These are phyloP conservation scores for Rhinichthys osculus DNA, from an alignment of 2,797 vertebrate species.

Conservation along the genomic window DNA sequence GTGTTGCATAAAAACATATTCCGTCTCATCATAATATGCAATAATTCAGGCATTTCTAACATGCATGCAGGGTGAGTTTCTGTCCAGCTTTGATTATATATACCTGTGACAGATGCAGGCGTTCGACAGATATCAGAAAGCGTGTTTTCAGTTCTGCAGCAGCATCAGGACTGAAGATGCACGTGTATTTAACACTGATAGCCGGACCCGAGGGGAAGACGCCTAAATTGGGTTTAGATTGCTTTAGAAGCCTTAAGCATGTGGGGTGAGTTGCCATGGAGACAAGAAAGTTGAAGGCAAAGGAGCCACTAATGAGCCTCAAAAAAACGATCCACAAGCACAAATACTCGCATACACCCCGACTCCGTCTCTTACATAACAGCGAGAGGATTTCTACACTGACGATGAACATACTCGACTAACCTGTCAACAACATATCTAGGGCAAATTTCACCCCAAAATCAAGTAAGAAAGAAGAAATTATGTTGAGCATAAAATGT, in stretches of 20 bases:
- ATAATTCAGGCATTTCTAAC: neutral
- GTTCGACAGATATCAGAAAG: neutral
- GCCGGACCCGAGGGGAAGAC: neutral
- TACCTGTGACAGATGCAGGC: neutral
- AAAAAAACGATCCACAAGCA: neutral
- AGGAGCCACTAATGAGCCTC: constrained; percentile 44
- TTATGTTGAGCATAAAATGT: neutral
- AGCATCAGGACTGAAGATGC: neutral
- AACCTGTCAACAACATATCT: neutral
- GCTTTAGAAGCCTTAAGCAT: constrained; percentile 24
- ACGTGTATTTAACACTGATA: constrained; percentile 27
- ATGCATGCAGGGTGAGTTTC: neutral
- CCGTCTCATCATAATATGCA: neutral
- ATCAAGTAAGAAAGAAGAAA: neutral
- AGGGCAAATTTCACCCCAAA: neutral
- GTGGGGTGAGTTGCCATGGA: constrained; percentile 39
- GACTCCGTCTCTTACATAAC: neutral
- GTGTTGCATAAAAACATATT: too few relatives aligned
- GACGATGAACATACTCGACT: neutral
- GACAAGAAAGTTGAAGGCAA: constrained; percentile 33
- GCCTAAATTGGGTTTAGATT: constrained; percentile 39
- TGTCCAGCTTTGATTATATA: neutral
- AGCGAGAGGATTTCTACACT: neutral
- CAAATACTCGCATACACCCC: neutral
- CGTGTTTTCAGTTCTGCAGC: neutral